Evolutionary conservation across 2,888 invertebrate species (phyloP).

Genomic region (Notodonta dromedarius): DNA sequence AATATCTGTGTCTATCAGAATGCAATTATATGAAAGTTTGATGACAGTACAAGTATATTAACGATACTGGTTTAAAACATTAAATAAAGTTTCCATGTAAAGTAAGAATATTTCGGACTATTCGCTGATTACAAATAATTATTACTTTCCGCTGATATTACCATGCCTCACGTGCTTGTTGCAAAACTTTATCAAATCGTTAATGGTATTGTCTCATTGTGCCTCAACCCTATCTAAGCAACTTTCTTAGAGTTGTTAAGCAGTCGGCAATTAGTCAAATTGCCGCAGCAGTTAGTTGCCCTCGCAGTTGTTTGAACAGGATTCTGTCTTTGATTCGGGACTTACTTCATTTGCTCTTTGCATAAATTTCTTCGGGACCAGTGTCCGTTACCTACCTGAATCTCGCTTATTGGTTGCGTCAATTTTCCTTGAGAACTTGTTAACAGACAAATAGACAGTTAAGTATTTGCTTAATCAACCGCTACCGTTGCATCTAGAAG

Average conservation of each 20-base stretch:
- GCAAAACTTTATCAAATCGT: too few relatives aligned
- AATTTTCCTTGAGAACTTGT: conserved; percentile 23
- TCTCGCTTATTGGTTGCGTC: conserved; percentile 19
- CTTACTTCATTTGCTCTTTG: conserved; percentile 34
- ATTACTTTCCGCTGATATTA: too few relatives aligned
- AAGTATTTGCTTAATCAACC: conserved; percentile 4
- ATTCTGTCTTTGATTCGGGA: conserved; percentile 42
- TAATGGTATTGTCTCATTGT: conserved; percentile 14
- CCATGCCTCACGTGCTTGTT: too few relatives aligned
- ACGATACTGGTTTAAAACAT: too few relatives aligned
- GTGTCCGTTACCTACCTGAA: conserved; percentile 31
- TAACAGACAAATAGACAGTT: conserved; percentile 1
- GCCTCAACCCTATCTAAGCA: conserved; percentile 25
- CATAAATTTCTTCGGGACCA: conserved; percentile 40
- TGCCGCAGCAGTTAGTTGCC: conserved; percentile 45
- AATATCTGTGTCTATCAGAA: too few relatives aligned
- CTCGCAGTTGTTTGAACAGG: conserved; percentile 43
- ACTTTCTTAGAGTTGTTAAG: conserved; percentile 53
- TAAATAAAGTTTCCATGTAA: too few relatives aligned
- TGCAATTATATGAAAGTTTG: too few relatives aligned
- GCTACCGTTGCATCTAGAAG: neutral
- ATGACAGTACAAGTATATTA: too few relatives aligned
- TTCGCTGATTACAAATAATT: too few relatives aligned
- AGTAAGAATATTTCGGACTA: too few relatives aligned
- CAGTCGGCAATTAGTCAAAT: conserved; percentile 64